Base-by-base conservation (phyloP, 2,113 vertebrate species). In the Ancistrus triradiatus region DNA sequence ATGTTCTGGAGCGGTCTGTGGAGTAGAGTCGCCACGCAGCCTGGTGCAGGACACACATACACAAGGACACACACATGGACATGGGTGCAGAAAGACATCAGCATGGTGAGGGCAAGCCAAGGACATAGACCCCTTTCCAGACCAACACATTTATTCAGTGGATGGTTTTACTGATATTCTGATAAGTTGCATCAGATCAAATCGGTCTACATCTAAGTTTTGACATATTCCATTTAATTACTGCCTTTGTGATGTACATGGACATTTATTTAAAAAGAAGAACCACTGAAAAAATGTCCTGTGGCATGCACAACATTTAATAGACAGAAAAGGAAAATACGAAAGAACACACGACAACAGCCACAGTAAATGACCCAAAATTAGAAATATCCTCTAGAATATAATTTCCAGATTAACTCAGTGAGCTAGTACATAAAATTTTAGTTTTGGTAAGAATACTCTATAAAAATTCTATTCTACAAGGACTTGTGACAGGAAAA, bases 1-100 rank as follows among this genome's bases (percentile, higher is more conserved):
- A 90, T 73, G 88, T 83, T 88, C 82, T 80, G 81, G 81, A 85
- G 69, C 76, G 69, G 25, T 92, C 84, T 19, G 90, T 90, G 85
- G 91, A 91, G 86, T 86, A 90, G 77, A 90, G 91, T 85, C 87
- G 86, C 91, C 90, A 91, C 83, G 89, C 84, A 81, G 90, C 84
- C 92, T 92, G 84, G 85, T 83, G 70, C 80, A 77, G 69, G 76
- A 72, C 33, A 68, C 59, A 71, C 59, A 68, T 66, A 57, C 50
- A 65, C 55, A 68, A 19, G 57, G 31, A 70, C 44, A 58, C 40
- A 61, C 43, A 67, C 63, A 70, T 38, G 56, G 46, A 72, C 50
- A 66, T 40, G 68, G 59, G 64, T 75, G 73, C 53, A 68, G 68
- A 68, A 17, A 64, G 71, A 69, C 61, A 69, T 69, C 51, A 74